Evolutionary conservation across 2,113 vertebrate genomes (phyloP), one percentile per base, ranked within the genome.

Genomic region (Struthio camelus): DNA sequence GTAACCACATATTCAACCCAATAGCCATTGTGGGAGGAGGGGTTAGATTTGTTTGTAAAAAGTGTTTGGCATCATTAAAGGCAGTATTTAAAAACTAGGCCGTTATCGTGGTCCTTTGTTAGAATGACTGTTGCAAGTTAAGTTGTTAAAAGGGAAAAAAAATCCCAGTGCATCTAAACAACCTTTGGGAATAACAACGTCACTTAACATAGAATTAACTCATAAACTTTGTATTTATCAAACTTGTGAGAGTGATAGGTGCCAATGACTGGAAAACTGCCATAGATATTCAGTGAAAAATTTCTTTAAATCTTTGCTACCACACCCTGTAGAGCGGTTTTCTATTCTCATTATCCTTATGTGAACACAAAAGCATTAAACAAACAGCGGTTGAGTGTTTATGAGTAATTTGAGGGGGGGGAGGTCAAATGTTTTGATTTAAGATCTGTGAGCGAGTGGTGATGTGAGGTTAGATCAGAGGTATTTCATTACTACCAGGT

Each of bases 261-360:
- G 36, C 27, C 5, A 11, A 18, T 17, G 56, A 19, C 56, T 34
- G 32, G 32, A 59, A 59, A 38, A 30, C 13, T 54, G 38, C 8
- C 36, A 30, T 13, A 40, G 51, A 38, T 32, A 58, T 11, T 30
- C 46, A 3, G 7, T 11, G 7, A 48, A 46, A n/a, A n/a, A n/a
- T 15, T 38, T 5, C 16, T 44, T 61, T 15, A 6, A 30, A 23
- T 14, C 58, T 80, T 34, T 17, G 4, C 25, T 79, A 3, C 65
- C 48, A 5, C 6, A 9, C 24, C 25, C 2, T 0, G 0, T 54
- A 32, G 25, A 6, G 28, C 13, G 7, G 19, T 1, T 27, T 25
- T 67, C 11, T 19, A 2, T 40, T 59, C 62, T 36, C 14, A 18
- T 40, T 24, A 15, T 25, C 50, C 44, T 44, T 3, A 12, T 4